Percentiles rank a stretch among this genome's conserved stretches.
Conservation (phyloP, 2,888 invertebrate species). For the Leucophenga maculata region DNA sequence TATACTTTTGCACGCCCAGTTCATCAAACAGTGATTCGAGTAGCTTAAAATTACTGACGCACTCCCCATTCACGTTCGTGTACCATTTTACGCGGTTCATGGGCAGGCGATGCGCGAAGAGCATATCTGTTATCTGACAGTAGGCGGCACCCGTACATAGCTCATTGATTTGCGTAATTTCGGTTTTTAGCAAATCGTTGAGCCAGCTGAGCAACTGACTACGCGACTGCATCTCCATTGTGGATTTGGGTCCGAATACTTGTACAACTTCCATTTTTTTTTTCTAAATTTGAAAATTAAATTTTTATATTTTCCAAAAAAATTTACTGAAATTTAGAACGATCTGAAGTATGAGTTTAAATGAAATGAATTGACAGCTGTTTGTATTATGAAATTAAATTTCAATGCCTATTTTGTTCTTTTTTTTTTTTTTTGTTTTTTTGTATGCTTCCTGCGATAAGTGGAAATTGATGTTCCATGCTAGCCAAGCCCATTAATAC, state of each 20-base stretch:
- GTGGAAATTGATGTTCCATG: too few species aligned
- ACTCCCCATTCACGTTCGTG: neutral
- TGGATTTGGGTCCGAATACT: neutral
- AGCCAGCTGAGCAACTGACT: neutral
- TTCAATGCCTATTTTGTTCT: too few species aligned
- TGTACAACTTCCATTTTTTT: neutral
- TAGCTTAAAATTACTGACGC: neutral
- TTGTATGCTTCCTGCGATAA: too few species aligned
- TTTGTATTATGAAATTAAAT: too few species aligned
- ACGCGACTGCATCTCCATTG: neutral
- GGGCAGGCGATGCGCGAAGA: neutral
- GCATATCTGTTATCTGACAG: neutral
- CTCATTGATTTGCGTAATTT: neutral
- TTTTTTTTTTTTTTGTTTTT: too few species aligned
- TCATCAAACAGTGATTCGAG: neutral
- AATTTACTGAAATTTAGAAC: too few species aligned
- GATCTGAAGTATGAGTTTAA: too few species aligned
- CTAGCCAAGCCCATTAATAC: too few species aligned
- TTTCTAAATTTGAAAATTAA: too few species aligned
- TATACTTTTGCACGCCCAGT: neutral
- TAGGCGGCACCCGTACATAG: conserved; percentile 3
- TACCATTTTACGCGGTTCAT: neutral
- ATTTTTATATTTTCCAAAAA: too few species aligned
- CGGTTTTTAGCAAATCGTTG: neutral
- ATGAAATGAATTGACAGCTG: too few species aligned